Evolutionary conservation across 2,888 invertebrate species (phyloP), one percentile per base, ranked within the genome.

Genomic region (Steromphala cineraria): DNA sequence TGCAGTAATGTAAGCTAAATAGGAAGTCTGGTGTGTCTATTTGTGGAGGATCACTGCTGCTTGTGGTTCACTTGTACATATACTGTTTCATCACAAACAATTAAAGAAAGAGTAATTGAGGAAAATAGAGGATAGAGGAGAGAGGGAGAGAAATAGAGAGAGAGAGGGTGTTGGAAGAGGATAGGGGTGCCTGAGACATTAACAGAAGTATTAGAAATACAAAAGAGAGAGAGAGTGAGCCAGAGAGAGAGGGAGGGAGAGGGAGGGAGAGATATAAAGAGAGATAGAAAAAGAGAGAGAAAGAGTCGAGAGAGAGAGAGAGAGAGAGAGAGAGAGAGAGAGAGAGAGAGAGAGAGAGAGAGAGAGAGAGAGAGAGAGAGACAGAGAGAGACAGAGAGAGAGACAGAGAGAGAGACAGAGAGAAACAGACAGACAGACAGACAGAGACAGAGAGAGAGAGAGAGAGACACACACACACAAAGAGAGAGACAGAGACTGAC

Each of bases 301-400:
- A 19, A 24, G 56, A 4, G 21, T 7, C 3, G 13, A 56, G n/a
- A 56, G 13, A 56, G 56, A 56, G 24, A 15, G 56, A 13, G 13
- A 71, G 71, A 67, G 67, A 67, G 21, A 24, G 67, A 36, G 19
- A 67, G 36, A 40, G 46, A 28, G 46, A 21, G 67, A 62, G 28
- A 52, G 52, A 31, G 78, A 40, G 62, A 62, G 53, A 52, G n/a
- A 78, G 78, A 62, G 15, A 46, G 67, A 62, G 78, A 62, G n/a
- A 62, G 62, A 78, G 67, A 31, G 24, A 62, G 67, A 78, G 67
- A 53, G 53, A 40, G 67, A 67, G 40, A 24, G 76, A 31, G 21
- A 53, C 2, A 28, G 24, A 76, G 52, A 31, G 24, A 46, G 53
- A 53, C 15, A 52, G 21, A 53, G 46, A 53, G 52, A 21, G 40